phyloP scores from a whole-genome alignment of 2,113 vertebrate genomes.

The Zosterops lateralis region DNA sequence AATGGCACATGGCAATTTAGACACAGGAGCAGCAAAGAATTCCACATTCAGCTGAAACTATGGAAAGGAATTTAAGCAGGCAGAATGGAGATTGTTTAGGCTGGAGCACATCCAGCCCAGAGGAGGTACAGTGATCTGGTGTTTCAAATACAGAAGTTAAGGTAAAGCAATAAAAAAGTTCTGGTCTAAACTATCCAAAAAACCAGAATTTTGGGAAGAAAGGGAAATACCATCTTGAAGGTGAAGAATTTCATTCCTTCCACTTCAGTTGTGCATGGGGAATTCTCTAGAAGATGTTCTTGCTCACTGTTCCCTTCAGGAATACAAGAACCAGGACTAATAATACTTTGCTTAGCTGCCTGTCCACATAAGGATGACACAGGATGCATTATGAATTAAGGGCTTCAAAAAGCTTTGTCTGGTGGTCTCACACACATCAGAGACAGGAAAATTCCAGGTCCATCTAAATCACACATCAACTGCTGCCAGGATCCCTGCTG shows the following conservation, averaged over 20 bases:
- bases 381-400: neutral
- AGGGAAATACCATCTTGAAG: fast-evolving
- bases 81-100: constrained; percentile 15
- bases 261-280: neutral
- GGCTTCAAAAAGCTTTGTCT: neutral
- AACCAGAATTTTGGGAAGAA: neutral
- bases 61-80: neutral
- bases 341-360: neutral
- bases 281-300: neutral
- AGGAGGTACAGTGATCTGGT: neutral
- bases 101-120: constrained; percentile 33
- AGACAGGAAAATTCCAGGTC: neutral
- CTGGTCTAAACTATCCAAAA: neutral
- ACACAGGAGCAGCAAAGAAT: neutral
- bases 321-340: neutral
- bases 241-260: neutral
- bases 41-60: neutral
- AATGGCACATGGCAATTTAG: neutral
- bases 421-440: neutral
- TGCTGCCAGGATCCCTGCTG: neutral
- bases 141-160: neutral
- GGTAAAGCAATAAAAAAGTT: neutral
- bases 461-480: fast-evolving
- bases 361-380: neutral
- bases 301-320: neutral